These are phyloP conservation scores for Platyrinchus mystaceus DNA, from an alignment of 2,797 vertebrate species.

Conservation along the genomic window DNA sequence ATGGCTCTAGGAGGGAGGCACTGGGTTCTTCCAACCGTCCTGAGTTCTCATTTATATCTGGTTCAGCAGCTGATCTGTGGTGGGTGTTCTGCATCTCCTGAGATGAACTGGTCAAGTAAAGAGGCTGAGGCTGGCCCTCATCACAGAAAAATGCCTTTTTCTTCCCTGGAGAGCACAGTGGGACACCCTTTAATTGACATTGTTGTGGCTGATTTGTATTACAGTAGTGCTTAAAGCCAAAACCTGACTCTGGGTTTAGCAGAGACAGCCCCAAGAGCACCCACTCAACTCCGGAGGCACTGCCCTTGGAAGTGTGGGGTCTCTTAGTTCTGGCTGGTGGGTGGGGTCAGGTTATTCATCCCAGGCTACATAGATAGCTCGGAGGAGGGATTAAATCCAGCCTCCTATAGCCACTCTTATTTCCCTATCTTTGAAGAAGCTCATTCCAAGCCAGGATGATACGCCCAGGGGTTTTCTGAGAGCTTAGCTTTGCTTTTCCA, in stretches of 20 bases:
- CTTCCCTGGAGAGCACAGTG: not conserved
- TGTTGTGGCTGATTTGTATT: not conserved
- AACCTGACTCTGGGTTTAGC: not conserved
- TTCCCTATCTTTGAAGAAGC: not conserved
- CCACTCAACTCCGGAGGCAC: not conserved
- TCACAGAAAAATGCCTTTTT: not conserved
- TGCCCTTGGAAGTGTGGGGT: not conserved
- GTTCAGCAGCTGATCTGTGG: not conserved
- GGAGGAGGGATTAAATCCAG: not conserved
- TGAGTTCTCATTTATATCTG: not conserved
- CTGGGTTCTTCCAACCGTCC: not conserved
- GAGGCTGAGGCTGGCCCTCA: not conserved
- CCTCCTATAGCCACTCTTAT: accelerated
- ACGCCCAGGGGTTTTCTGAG: not conserved
- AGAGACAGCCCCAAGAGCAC: not conserved
- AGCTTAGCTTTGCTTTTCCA: not conserved
- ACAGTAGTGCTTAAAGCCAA: not conserved
- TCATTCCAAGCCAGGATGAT: not conserved
- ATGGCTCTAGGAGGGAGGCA: not conserved
- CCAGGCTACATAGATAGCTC: not conserved
- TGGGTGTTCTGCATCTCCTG: not conserved
- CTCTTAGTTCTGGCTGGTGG: not conserved
- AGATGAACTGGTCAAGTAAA: not conserved
- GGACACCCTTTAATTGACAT: not conserved
- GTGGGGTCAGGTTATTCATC: not conserved